Percentiles rank a stretch among this genome's conserved stretches.
Evolutionary conservation across 2,113 vertebrate genomes (phyloP).

Genomic region (Sinocyclocheilus grahami): DNA sequence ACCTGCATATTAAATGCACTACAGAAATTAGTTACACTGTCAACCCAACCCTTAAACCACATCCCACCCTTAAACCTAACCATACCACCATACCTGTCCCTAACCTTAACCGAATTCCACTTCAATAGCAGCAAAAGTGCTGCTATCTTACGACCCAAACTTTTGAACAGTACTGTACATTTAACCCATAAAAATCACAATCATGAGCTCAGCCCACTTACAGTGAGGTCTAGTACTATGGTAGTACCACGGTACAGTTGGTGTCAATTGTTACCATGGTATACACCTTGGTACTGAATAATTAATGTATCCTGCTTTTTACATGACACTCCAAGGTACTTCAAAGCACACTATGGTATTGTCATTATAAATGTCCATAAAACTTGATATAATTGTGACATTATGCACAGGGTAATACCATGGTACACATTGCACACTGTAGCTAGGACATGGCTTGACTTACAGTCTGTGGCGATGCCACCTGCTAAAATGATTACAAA

Average conservation of each 20-base stretch:
- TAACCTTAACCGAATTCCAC: background rate
- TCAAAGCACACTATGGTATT: background rate
- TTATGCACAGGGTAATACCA: background rate
- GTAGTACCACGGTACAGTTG: background rate
- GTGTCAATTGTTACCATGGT: background rate
- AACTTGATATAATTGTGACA: background rate
- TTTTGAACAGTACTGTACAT: background rate
- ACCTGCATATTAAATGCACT: no score
- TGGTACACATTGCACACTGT: background rate
- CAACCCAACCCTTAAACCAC: no score
- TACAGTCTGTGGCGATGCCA: background rate
- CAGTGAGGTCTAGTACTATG: background rate
- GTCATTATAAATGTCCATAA: background rate
- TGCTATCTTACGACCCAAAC: background rate
- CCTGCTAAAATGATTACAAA: background rate
- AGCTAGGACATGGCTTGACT: background rate
- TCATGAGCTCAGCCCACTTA: background rate
- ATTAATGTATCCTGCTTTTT: conserved; percentile 7
- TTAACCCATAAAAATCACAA: background rate
- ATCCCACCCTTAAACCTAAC: no score
- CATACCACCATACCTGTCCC: no score
- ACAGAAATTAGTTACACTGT: no score
- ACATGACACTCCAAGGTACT: background rate
- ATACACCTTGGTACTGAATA: background rate
- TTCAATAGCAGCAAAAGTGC: no score